Percentiles rank a stretch among this genome's conserved stretches.
phyloP scores from a whole-genome alignment of 2,113 vertebrate genomes.

The Lagopus muta region DNA sequence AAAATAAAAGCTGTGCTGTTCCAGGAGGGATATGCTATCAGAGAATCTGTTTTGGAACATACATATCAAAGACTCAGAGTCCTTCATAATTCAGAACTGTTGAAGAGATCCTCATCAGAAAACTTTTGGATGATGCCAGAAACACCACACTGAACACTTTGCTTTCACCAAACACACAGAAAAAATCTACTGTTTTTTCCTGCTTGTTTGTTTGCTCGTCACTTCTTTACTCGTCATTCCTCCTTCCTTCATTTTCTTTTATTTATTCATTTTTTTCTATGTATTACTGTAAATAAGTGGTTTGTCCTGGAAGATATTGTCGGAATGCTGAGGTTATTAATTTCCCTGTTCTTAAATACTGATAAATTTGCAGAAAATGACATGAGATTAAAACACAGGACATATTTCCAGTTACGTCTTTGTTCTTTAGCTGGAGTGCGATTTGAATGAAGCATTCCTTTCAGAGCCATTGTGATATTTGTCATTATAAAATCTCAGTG shows the following conservation, averaged over 20 bases:
- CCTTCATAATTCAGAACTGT: not conserved
- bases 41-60: not conserved
- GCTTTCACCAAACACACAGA: not conserved
- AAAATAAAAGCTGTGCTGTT: not conserved
- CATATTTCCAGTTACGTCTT: not conserved
- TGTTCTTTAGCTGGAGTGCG: not conserved
- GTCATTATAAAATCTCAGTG: conserved; percentile 2
- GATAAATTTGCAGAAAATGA: not conserved
- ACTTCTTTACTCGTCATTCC: not conserved
- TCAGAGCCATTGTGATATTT: not conserved
- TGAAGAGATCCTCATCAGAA: not conserved
- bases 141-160: not conserved
- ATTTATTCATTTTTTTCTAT: not conserved
- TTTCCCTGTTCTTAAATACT: not conserved
- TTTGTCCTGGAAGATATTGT: not conserved
- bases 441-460: not conserved
- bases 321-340: not conserved
- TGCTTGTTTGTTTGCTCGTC: not conserved
- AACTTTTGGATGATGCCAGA: not conserved
- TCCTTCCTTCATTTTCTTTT: not conserved
- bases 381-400: not conserved
- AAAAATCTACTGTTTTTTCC: not conserved
- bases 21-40: not conserved
- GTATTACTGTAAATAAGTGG: not conserved
- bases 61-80: not conserved